Evolutionary conservation across 2,888 invertebrate species (phyloP).

Genomic region (Xestia ashworthii): DNA sequence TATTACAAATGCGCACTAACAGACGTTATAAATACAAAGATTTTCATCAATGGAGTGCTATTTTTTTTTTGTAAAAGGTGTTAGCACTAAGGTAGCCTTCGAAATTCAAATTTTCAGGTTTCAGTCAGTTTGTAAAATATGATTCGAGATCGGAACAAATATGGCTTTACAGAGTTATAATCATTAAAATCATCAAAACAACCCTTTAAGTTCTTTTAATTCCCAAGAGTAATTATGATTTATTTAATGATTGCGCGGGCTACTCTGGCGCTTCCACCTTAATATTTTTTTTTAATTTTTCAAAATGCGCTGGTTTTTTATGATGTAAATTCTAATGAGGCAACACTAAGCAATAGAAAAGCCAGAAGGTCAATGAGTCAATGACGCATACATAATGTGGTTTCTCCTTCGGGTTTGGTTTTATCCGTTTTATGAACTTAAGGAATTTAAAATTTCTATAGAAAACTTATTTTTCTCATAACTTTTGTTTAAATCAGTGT

Average conservation of each 20-base stretch:
- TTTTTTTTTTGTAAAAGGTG: not conserved
- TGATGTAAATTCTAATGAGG: not conserved
- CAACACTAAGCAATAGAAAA: not conserved
- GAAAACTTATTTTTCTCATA: too few relatives aligned
- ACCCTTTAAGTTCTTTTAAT: not conserved
- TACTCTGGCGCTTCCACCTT: not conserved
- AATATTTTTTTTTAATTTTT: not conserved
- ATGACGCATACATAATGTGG: not conserved
- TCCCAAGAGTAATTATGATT: not conserved
- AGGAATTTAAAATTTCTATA: too few relatives aligned
- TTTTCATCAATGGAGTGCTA: not conserved
- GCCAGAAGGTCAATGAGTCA: not conserved
- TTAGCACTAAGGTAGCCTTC: not conserved
- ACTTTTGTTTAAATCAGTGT: too few relatives aligned
- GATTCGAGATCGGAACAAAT: not conserved
- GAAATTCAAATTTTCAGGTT: not conserved
- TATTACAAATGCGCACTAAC: too few relatives aligned
- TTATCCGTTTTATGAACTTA: not conserved
- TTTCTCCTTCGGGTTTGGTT: not conserved
- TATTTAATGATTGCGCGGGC: not conserved
- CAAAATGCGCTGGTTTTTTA: not conserved
- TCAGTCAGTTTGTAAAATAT: not conserved
- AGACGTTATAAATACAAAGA: not conserved
- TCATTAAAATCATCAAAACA: not conserved
- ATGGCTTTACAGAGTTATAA: not conserved